Evolutionary conservation across 2,888 invertebrate species (phyloP).

Genomic region (Nomada fabriciana): DNA sequence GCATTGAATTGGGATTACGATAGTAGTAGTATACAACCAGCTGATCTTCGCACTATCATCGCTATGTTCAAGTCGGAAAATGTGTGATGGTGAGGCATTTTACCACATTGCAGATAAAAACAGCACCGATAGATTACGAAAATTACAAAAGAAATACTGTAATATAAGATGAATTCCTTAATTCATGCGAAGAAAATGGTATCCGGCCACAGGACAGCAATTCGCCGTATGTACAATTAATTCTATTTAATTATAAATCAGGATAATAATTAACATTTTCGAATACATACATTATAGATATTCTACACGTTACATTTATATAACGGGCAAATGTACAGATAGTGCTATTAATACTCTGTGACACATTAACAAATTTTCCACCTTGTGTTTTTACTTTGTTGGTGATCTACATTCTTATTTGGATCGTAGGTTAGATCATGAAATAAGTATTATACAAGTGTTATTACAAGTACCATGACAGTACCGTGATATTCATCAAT

Average conservation of each 20-base stretch:
- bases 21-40: constrained; percentile 31
- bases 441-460: constrained; percentile 26
- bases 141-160: constrained; percentile 36
- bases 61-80: constrained; percentile 59
- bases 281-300: constrained; percentile 35
- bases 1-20: constrained; percentile 11
- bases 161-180: constrained; percentile 76
- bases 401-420: constrained; percentile 5
- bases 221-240: constrained; percentile 73
- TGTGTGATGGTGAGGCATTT: constrained; percentile 72
- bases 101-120: constrained; percentile 69
- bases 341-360: constrained; percentile 42
- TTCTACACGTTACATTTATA: constrained; percentile 49
- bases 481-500: not conserved
- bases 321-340: constrained; percentile 30
- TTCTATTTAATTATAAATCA: constrained; percentile 33
- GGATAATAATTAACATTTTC: constrained; percentile 24
- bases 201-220: constrained; percentile 70
- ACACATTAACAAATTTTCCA: constrained; percentile 27
- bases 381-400: not conserved
- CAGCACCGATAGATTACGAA: constrained; percentile 54
- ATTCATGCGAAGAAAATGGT: constrained; percentile 76
- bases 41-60: constrained; percentile 50
- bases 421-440: constrained; percentile 54
- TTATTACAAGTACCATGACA: too few species aligned